Base-by-base conservation (phyloP, 2,888 invertebrate genomes). In the Pseudococcus jackbeardsleyi region DNA sequence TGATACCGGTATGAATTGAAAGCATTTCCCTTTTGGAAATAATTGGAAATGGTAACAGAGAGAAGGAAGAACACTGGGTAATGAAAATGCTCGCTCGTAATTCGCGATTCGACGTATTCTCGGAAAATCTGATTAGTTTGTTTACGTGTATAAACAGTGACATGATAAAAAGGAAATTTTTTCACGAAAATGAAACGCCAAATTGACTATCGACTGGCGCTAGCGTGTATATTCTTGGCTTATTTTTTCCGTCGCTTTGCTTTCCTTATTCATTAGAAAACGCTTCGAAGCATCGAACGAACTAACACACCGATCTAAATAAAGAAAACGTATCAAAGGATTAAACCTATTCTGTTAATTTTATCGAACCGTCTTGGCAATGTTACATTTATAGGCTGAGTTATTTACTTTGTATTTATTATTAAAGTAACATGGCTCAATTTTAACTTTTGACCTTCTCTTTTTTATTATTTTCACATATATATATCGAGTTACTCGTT, bases 371-470 rank as follows among this genome's bases (percentile, higher is more conserved):
- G 79, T 79, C 79, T 79, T 79, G 22, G 15, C 79, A n/a, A 79
- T 79, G 79, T 79, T 79, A 42, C 79, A 79, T 79, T 79, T 79
- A 79, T 79, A 79, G 79, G 42, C 79, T 9, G n/a, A 79, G 79
- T 79, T 79, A 79, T 79, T 79, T 79, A 79, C 79, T 79, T 79
- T 79, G 79, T 79, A 79, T 79, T 79, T 79, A 79, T 79, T 79
- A 79, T 42, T 79, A 79, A 79, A 79, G 79, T 79, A 42, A 79
- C 79, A 42, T 79, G 42, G 42, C 42, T 79, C 79, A 79, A 42
- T 79, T 42, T 79, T 79, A 79, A 79, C 79, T 79, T 79, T 79
- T 79, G 79, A 79, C 79, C 79, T 79, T 79, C 42, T 79, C 42
- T 42, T 79, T 79, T 79, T 42, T 79, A 79, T 79, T 79, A 79